A percentile compares a stretch with the other conserved stretches of the same genome.
These are phyloP conservation scores for Crax fasciolata DNA, from an alignment of 2,797 vertebrate genomes.

Conservation along the genomic window DNA sequence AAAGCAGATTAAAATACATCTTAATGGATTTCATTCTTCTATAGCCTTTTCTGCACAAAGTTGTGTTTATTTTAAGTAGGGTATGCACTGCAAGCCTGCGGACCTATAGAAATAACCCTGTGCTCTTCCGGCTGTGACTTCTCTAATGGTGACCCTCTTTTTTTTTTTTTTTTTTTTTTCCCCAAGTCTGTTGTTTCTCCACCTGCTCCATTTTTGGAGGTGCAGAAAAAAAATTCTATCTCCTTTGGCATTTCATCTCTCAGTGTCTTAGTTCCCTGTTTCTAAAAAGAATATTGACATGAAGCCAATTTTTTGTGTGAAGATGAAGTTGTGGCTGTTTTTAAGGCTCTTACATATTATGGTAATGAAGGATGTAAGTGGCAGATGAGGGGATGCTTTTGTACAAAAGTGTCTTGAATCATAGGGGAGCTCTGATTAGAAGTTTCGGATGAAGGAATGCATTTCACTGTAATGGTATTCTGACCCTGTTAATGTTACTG, in stretches of 20 bases:
- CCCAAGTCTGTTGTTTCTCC: neutral
- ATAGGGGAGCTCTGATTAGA: neutral
- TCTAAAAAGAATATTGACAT: neutral
- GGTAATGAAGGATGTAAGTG: neutral
- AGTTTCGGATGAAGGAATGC: neutral
- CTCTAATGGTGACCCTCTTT: neutral
- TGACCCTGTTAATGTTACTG: neutral
- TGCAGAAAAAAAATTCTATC: neutral
- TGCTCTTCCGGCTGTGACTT: neutral
- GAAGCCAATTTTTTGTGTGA: neutral
- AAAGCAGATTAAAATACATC: conserved; percentile 52
- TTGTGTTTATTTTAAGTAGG: neutral
- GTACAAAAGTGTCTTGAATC: neutral
- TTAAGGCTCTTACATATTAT: neutral
- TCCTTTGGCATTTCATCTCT: neutral
- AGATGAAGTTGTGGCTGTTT: neutral
- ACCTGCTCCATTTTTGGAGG: neutral
- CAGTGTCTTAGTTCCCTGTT: neutral
- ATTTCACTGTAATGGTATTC: neutral
- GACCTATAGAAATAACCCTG: neutral
- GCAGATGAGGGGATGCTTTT: neutral
- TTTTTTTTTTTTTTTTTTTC: neutral
- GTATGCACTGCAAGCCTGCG: neutral
- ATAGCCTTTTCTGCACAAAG: neutral
- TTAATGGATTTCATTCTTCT: conserved; percentile 40